A percentile compares a stretch with the other conserved stretches of the same genome.
Conservation (phyloP, 2,888 invertebrate species). For the Omphaloscelis lunosa region DNA sequence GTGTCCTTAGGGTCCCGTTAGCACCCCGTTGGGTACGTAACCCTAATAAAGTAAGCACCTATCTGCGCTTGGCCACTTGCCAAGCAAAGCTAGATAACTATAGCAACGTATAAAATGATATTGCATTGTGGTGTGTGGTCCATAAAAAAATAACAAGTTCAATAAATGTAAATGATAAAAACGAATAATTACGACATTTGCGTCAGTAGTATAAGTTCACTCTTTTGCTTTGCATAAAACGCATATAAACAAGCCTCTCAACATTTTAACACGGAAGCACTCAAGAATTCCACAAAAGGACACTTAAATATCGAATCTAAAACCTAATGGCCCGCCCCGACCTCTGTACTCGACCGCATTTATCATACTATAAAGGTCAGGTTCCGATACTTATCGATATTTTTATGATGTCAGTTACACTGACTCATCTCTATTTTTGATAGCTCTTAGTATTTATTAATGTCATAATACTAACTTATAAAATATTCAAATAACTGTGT, state of each 20-base stretch:
- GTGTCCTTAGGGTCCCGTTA: too few relatives aligned
- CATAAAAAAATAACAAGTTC: not conserved
- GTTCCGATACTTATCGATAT: slow-evolving; percentile 83
- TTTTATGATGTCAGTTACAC: slow-evolving; percentile 84
- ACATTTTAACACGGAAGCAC: slow-evolving; percentile 43
- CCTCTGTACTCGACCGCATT: slow-evolving; percentile 83
- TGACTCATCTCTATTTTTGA: slow-evolving; percentile 82
- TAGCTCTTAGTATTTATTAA: slow-evolving; percentile 65
- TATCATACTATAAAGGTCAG: slow-evolving; percentile 87
- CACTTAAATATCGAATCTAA: slow-evolving; percentile 54
- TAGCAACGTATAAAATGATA: not conserved
- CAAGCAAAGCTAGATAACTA: not conserved
- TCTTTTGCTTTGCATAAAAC: slow-evolving; percentile 37
- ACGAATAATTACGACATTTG: slow-evolving; percentile 16
- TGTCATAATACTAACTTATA: slow-evolving; percentile 65
- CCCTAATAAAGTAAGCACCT: too few relatives aligned
- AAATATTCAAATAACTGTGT: slow-evolving; percentile 52
- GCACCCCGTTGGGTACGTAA: too few relatives aligned
- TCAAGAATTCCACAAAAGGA: slow-evolving; percentile 35
- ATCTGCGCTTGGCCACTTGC: too few relatives aligned
- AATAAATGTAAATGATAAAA: slow-evolving; percentile 18
- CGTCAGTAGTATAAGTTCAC: slow-evolving; percentile 21
- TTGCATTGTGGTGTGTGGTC: not conserved
- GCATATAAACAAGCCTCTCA: slow-evolving; percentile 32
- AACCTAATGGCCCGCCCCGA: slow-evolving; percentile 75